These are phyloP conservation scores for Dicranocentrus wangi DNA, from an alignment of 2,888 invertebrate species.

Conservation along the genomic window DNA sequence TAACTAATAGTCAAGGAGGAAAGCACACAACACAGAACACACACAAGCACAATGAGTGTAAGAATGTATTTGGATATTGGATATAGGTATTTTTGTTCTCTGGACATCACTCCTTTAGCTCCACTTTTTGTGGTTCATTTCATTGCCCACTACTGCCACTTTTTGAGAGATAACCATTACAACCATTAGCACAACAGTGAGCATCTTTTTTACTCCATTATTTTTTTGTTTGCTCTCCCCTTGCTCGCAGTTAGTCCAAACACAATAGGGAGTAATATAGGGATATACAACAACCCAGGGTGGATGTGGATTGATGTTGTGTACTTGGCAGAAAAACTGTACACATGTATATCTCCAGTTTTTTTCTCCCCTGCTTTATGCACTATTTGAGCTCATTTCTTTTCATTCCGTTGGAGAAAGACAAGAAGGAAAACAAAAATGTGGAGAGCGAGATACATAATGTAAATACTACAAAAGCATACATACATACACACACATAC, in stretches of 20 bases:
- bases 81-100: no score
- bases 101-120: constrained; percentile 6
- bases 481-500: no score
- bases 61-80: no score
- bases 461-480: no score
- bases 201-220: constrained; percentile 19
- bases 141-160: constrained; percentile 25
- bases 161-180: constrained; percentile 34
- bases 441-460: no score
- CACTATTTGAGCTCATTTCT: constrained; percentile 9
- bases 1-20: constrained; percentile 21
- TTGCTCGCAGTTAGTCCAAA: no score
- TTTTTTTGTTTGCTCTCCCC: neutral
- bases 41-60: neutral
- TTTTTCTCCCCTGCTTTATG: constrained; percentile 10
- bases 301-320: constrained; percentile 18
- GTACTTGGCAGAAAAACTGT: no score
- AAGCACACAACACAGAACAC: neutral
- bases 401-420: neutral
- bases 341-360: neutral
- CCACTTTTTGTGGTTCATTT: constrained; percentile 29
- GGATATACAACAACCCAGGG: no score
- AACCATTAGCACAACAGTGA: constrained; percentile 23
- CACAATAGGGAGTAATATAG: neutral
- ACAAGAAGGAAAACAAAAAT: no score